phyloP scores from a whole-genome alignment of 2,797 vertebrate species.

The Uromys caudimaculatus region DNA sequence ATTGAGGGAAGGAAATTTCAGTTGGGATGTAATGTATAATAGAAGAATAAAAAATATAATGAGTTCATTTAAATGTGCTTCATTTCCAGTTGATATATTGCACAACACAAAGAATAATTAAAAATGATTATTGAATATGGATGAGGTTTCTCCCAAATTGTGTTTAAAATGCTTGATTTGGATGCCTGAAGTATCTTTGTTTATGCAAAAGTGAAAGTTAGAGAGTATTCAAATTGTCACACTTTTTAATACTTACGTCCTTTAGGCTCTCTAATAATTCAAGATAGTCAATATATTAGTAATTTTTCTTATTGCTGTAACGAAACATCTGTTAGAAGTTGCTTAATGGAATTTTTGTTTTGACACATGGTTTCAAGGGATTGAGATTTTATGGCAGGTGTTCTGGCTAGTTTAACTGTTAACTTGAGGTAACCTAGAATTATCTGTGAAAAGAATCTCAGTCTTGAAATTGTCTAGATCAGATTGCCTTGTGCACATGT shows the following conservation, averaged over 20 bases:
- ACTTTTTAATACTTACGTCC: neutral
- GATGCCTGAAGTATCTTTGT: neutral
- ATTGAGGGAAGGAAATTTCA: neutral
- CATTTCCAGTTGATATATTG: neutral
- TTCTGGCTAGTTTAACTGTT: neutral
- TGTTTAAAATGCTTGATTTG: conserved; percentile 28
- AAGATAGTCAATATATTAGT: neutral
- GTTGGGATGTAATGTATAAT: neutral
- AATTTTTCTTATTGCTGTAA: neutral
- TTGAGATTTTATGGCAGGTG: neutral
- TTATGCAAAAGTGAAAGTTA: neutral
- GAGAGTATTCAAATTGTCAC: neutral
- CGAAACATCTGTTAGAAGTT: neutral
- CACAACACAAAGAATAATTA: neutral
- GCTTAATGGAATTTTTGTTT: neutral
- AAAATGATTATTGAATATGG: neutral
- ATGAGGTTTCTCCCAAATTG: neutral
- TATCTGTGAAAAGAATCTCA: neutral
- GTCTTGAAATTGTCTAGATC: neutral
- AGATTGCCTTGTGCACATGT: neutral
- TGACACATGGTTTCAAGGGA: neutral
- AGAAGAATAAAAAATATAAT: neutral
- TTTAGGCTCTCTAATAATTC: neutral
- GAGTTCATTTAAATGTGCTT: conserved; percentile 15
- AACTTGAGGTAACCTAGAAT: neutral